A percentile compares a stretch with the other conserved stretches of the same genome.
phyloP scores from a whole-genome alignment of 2,113 vertebrate species.

The Pseudolaguvia tuberculata region DNA sequence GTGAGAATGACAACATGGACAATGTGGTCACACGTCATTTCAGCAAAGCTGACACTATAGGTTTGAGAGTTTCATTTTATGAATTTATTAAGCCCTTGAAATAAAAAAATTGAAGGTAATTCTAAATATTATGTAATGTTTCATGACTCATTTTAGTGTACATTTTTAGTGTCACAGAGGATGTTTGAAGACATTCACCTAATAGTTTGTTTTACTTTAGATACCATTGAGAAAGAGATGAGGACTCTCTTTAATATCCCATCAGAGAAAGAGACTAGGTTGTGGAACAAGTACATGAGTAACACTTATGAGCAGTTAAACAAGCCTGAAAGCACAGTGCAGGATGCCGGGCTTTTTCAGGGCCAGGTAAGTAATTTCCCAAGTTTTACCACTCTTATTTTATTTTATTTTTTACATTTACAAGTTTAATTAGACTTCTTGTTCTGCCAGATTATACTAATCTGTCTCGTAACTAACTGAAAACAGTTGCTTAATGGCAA shows the following conservation, averaged over 20 bases:
- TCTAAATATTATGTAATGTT: no score
- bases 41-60: conserved; percentile 93
- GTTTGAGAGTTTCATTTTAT: conserved; percentile 67
- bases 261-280: conserved; percentile 81
- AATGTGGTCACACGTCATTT: conserved; percentile 84
- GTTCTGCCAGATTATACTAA: background rate
- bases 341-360: conserved; percentile 92
- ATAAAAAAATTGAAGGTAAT: no score
- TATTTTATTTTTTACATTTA: no score
- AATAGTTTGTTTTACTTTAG: conserved; percentile 57
- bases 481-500: background rate
- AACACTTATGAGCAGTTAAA: conserved; percentile 88
- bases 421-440: background rate
- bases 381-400: background rate
- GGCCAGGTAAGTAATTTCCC: conserved; percentile 79
- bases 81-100: no score
- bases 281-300: conserved; percentile 94
- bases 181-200: background rate
- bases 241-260: conserved; percentile 85
- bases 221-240: conserved; percentile 91
- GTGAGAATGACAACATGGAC: conserved; percentile 84
- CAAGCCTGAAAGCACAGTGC: conserved; percentile 90
- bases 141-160: no score
- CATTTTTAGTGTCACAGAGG: background rate
- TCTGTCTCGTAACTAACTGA: background rate